Percentiles rank a stretch among this genome's conserved stretches.
Conservation (phyloP, 1,140 invertebrate species). For the Ruditapes philippinarum region DNA sequence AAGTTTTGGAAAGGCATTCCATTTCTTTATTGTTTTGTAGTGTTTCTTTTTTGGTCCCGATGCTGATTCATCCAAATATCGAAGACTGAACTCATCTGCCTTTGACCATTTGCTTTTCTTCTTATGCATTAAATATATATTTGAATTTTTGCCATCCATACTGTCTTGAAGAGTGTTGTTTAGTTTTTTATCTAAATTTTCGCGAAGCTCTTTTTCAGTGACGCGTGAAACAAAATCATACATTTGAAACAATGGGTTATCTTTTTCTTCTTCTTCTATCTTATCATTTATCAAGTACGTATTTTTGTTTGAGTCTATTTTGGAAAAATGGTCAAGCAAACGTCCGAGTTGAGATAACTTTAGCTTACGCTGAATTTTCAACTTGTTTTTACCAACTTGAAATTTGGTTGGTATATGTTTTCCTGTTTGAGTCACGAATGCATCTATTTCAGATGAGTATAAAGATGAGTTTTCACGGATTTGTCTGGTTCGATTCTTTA, state of each 20-base stretch:
- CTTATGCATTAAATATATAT: neutral
- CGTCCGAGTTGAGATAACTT: neutral
- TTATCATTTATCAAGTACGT: neutral
- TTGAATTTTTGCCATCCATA: neutral
- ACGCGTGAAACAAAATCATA: neutral
- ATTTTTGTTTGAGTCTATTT: neutral
- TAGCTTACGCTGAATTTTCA: neutral
- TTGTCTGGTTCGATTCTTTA: neutral
- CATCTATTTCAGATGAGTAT: neutral
- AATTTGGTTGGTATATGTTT: neutral
- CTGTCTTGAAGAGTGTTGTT: neutral
- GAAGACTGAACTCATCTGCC: neutral
- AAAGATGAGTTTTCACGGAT: neutral
- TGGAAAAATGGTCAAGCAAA: neutral
- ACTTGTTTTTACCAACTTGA: neutral
- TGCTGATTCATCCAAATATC: neutral
- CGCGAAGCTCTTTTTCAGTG: neutral
- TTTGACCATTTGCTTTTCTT: neutral
- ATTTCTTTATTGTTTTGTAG: neutral
- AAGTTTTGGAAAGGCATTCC: neutral
- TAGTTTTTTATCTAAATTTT: neutral
- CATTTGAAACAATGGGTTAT: neutral
- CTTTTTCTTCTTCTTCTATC: neutral
- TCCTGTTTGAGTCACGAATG: neutral
- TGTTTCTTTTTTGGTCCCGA: neutral